Conservation (phyloP, 2,113 vertebrate species). For the Stigmatopora nigra region DNA sequence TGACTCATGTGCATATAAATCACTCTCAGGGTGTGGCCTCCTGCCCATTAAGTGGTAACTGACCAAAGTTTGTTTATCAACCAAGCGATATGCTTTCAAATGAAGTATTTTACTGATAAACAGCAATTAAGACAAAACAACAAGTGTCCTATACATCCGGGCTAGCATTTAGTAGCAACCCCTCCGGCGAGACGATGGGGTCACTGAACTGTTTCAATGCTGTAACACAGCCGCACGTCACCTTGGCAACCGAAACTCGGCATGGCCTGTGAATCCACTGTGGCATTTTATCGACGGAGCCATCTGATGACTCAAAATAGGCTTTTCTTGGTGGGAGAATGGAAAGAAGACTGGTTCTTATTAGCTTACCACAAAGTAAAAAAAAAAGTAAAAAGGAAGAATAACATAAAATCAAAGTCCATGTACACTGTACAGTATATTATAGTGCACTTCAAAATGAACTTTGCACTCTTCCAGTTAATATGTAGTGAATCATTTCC, state of each 20-base stretch:
- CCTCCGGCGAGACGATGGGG: conserved; percentile 42
- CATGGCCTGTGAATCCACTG: conserved; percentile 15
- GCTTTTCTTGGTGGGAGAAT: conserved; percentile 8
- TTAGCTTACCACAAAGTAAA: background rate
- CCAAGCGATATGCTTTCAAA: background rate
- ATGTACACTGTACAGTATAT: background rate
- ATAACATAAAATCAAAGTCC: background rate
- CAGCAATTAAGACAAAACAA: background rate
- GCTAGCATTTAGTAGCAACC: conserved; percentile 40
- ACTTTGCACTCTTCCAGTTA: conserved; percentile 59
- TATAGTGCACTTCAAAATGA: conserved; percentile 12
- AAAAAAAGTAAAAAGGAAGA: background rate
- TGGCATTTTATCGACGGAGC: conserved; percentile 42
- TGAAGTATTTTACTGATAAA: background rate
- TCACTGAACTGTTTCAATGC: conserved; percentile 53
- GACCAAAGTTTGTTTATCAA: conserved; percentile 5
- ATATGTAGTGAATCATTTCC: conserved; percentile 44
- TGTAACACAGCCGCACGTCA: conserved; percentile 44
- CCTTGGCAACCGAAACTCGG: conserved; percentile 46
- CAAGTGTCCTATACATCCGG: conserved; percentile 39
- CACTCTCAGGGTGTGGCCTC: conserved; percentile 27
- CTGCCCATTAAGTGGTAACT: background rate
- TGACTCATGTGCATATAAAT: conserved; percentile 25
- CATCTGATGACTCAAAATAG: conserved; percentile 33
- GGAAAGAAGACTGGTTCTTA: conserved; percentile 13